These are phyloP conservation scores for Drosophila antonietae DNA, from an alignment of 2,888 invertebrate genomes.

Conservation along the genomic window DNA sequence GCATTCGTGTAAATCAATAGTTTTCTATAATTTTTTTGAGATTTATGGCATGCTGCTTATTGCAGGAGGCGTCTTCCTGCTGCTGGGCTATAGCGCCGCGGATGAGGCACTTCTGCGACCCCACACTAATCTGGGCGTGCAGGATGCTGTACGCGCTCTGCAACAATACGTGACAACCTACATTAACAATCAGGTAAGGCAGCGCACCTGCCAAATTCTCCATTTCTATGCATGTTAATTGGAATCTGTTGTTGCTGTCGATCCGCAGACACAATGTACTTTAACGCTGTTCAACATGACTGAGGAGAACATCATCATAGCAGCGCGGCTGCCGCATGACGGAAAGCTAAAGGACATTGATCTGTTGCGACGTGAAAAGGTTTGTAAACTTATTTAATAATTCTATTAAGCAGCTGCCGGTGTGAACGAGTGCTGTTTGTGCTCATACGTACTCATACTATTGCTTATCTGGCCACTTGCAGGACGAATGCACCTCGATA, in stretches of 20 bases:
- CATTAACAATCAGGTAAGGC: conserved; percentile 89
- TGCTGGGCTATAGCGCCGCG: conserved; percentile 95
- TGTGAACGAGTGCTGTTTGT: conserved; percentile 10
- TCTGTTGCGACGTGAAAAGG: conserved; percentile 90
- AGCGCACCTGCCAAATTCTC: conserved; percentile 1
- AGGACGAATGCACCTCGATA: conserved; percentile 94
- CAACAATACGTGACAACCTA: conserved; percentile 91
- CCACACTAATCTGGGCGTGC: conserved; percentile 93
- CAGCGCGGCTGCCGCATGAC: conserved; percentile 90
- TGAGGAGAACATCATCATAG: conserved; percentile 94
- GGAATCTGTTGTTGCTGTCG: conserved; percentile 13
- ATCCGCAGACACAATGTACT: conserved; percentile 91
- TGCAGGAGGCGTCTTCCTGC: conserved; percentile 92
- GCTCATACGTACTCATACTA: background rate
- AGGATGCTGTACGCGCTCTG: conserved; percentile 92
- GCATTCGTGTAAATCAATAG: conserved; percentile 59
- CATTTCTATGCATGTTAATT: conserved; percentile 44
- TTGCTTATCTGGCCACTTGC: conserved; percentile 80
- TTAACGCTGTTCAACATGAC: conserved; percentile 94
- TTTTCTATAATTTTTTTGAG: conserved; percentile 30
- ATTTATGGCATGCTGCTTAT: conserved; percentile 59
- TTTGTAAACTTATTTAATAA: conserved; percentile 77
- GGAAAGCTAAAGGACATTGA: conserved; percentile 88
- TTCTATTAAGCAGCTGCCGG: conserved; percentile 5
- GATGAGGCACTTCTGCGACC: conserved; percentile 93